These are phyloP conservation scores for Parapristionchus giblindavisi DNA, from an alignment of 2,888 invertebrate species.

Conservation along the genomic window DNA sequence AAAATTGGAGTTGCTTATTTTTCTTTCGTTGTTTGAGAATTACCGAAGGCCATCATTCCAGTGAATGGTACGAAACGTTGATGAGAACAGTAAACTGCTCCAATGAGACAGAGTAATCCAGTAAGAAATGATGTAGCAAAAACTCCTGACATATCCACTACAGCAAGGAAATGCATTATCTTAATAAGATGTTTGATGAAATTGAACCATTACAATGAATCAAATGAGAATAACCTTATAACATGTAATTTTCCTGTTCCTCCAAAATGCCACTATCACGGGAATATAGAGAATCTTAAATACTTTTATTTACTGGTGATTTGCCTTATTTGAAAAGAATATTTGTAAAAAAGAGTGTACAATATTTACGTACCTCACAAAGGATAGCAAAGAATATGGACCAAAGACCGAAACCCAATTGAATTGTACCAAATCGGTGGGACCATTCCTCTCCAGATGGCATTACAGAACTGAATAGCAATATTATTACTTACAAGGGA, in stretches of 20 bases:
- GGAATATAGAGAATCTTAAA: too few species aligned
- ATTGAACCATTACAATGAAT: too few species aligned
- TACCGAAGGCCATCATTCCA: conserved; percentile 1
- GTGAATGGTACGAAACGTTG: not conserved
- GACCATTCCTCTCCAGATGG: not conserved
- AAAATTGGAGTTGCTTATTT: not conserved
- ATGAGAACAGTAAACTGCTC: not conserved
- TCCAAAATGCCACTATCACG: too few species aligned
- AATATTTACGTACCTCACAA: conserved; percentile 2
- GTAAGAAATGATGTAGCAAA: not conserved
- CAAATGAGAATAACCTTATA: too few species aligned
- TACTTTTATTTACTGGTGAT: too few species aligned
- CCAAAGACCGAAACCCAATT: not conserved
- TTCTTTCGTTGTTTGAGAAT: not conserved
- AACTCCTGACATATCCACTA: conserved; percentile 1
- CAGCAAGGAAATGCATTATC: conserved; percentile 25
- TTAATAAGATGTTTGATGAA: not conserved
- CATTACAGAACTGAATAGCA: too few species aligned
- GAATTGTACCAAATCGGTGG: not conserved
- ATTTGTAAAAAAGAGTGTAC: too few species aligned
- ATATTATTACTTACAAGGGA: too few species aligned
- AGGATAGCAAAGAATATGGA: not conserved
- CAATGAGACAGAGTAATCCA: not conserved
- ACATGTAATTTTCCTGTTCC: too few species aligned
- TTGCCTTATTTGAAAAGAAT: too few species aligned